A percentile compares a stretch with the other conserved stretches of the same genome.
phyloP scores from a whole-genome alignment of 2,888 invertebrate genomes.

The Seira ritae region DNA sequence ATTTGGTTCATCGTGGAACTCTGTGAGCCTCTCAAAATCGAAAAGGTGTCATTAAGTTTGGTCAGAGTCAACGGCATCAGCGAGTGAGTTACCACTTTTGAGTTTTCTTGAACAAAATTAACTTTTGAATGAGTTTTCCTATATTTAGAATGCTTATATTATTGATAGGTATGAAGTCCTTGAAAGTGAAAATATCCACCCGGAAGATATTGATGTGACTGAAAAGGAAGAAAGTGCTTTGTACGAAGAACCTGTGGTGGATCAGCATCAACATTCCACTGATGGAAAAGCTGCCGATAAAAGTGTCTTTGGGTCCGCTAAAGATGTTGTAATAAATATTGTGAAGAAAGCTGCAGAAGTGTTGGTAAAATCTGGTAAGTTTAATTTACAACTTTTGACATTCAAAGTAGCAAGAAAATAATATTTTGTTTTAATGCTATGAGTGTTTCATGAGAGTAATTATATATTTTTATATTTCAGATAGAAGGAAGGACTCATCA shows the following conservation, averaged over 20 bases:
- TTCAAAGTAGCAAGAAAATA: background rate
- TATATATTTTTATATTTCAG: no score
- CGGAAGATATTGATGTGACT: constrained; percentile 74
- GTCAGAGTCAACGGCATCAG: constrained; percentile 96
- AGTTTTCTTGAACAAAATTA: background rate
- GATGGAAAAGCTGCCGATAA: constrained; percentile 64
- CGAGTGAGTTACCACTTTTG: constrained; percentile 79
- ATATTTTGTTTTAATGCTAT: background rate
- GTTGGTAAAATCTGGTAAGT: constrained; percentile 79
- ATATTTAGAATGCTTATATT: background rate
- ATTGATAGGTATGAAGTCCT: constrained; percentile 82
- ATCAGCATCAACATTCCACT: constrained; percentile 12
- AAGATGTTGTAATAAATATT: constrained; percentile 93
- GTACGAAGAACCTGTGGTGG: constrained; percentile 75
- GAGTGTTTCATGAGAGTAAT: no score
- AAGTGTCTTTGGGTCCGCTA: constrained; percentile 84
- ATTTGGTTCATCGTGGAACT: constrained; percentile 98
- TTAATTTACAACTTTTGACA: no score
- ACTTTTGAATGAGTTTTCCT: background rate
- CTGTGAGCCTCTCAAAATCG: constrained; percentile 97
- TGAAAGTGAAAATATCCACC: constrained; percentile 82
- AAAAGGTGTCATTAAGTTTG: constrained; percentile 93
- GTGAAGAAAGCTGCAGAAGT: constrained; percentile 94
- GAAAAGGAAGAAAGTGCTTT: constrained; percentile 64
- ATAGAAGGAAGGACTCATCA: constrained; percentile 34